phyloP scores from a whole-genome alignment of 2,113 vertebrate genomes.

The Rhinogobius similis region DNA sequence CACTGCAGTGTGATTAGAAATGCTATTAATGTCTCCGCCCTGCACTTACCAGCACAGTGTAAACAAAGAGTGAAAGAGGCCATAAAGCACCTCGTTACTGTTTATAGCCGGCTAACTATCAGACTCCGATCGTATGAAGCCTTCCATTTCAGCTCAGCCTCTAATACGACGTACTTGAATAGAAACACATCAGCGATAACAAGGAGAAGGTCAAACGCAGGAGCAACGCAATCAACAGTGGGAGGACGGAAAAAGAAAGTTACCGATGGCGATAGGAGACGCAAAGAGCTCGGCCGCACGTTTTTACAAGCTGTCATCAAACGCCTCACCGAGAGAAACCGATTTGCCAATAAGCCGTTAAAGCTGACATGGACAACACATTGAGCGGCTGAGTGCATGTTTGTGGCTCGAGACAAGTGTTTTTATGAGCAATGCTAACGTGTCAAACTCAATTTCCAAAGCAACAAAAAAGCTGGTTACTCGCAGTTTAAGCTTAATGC shows the following conservation, averaged over 20 bases:
- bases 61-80: neutral
- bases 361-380: neutral
- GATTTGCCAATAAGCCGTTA: neutral
- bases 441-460: neutral
- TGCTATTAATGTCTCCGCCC: neutral
- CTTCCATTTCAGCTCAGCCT: constrained; percentile 6
- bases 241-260: constrained; percentile 6
- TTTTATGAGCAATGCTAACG: neutral
- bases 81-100: constrained; percentile 9
- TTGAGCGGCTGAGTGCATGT: neutral
- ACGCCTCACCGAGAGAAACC: neutral
- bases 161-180: neutral
- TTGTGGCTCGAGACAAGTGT: neutral
- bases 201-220: constrained; percentile 9
- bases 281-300: no score
- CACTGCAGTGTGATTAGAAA: neutral
- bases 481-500: no score
- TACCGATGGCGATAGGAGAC: no score
- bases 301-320: constrained; percentile 1
- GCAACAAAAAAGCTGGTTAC: no score
- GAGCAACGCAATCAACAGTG: neutral
- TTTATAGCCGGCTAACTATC: constrained; percentile 21
- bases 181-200: constrained; percentile 13
- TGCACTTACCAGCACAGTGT: neutral
- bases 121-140: constrained; percentile 29